Evolutionary conservation across 1,140 invertebrate species (phyloP).

Genomic region (Neuroterus valhalla): DNA sequence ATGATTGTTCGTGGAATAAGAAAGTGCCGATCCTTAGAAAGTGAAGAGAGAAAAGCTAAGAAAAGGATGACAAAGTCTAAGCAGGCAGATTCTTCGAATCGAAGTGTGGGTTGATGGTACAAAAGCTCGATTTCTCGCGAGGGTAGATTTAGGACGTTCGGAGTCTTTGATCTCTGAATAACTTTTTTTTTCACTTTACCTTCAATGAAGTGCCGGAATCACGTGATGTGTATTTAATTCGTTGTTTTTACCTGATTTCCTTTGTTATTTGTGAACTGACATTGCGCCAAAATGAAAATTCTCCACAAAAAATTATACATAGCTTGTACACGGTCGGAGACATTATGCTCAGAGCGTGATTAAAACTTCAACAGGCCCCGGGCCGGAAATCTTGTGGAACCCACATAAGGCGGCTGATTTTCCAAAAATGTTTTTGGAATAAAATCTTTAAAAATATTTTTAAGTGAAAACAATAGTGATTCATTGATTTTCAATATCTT

Average conservation of each 20-base stretch:
- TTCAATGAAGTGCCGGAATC: background rate
- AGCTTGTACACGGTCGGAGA: too few species aligned
- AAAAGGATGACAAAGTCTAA: slow-evolving; percentile 34
- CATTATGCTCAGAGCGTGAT: too few species aligned
- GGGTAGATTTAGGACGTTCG: slow-evolving; percentile 1
- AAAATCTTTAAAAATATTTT: too few species aligned
- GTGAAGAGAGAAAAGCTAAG: slow-evolving; percentile 32
- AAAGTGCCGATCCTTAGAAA: slow-evolving; percentile 39
- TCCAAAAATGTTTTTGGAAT: too few species aligned
- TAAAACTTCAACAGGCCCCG: too few species aligned
- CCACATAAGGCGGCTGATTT: too few species aligned
- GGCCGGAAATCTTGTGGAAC: too few species aligned
- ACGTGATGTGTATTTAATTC: background rate
- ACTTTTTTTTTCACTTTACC: background rate
- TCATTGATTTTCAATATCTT: too few species aligned
- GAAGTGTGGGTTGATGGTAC: slow-evolving; percentile 12
- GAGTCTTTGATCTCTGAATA: background rate
- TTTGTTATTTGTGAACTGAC: background rate
- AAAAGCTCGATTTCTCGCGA: slow-evolving; percentile 6
- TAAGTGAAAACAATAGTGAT: too few species aligned
- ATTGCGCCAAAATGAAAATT: too few species aligned
- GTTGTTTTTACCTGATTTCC: background rate
- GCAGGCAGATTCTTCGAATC: background rate
- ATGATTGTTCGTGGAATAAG: slow-evolving; percentile 43
- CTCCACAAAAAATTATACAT: too few species aligned